These are phyloP conservation scores for Sicus ferrugineus DNA, from an alignment of 2,888 invertebrate species.

Conservation along the genomic window DNA sequence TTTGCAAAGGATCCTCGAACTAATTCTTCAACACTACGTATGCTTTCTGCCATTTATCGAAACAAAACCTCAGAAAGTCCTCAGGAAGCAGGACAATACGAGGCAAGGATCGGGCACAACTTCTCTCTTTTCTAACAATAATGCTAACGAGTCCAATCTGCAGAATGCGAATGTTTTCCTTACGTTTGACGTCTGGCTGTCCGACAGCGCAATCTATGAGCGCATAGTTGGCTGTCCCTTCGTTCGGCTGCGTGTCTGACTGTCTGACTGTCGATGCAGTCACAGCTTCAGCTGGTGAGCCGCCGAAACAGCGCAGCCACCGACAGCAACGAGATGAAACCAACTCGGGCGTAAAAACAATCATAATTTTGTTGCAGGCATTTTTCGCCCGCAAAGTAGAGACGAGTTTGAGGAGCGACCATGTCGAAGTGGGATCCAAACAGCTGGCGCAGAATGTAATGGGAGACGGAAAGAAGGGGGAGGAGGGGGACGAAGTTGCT, in stretches of 20 bases:
- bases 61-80: slow-evolving; percentile 10
- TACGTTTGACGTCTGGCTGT: neutral
- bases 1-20: slow-evolving; percentile 9
- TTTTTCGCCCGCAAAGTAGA: slow-evolving; percentile 49
- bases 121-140: slow-evolving; percentile 15
- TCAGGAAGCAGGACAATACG: slow-evolving; percentile 17
- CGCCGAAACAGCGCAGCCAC: no score
- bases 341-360: slow-evolving; percentile 62
- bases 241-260: neutral
- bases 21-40: slow-evolving; percentile 16
- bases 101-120: slow-evolving; percentile 12
- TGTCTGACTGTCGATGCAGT: slow-evolving; percentile 5
- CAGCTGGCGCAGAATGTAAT: slow-evolving; percentile 49
- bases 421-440: slow-evolving; percentile 60
- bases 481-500: neutral
- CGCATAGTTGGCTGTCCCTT: neutral
- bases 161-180: slow-evolving; percentile 28
- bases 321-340: slow-evolving; percentile 44
- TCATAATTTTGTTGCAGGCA: slow-evolving; percentile 62
- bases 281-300: neutral
- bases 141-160: slow-evolving; percentile 33
- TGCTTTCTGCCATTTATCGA: slow-evolving; percentile 16
- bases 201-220: neutral
- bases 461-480: neutral
- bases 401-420: slow-evolving; percentile 26